These are phyloP conservation scores for Synanthedon tipuliformis DNA, from an alignment of 2,888 invertebrate genomes.

Conservation along the genomic window DNA sequence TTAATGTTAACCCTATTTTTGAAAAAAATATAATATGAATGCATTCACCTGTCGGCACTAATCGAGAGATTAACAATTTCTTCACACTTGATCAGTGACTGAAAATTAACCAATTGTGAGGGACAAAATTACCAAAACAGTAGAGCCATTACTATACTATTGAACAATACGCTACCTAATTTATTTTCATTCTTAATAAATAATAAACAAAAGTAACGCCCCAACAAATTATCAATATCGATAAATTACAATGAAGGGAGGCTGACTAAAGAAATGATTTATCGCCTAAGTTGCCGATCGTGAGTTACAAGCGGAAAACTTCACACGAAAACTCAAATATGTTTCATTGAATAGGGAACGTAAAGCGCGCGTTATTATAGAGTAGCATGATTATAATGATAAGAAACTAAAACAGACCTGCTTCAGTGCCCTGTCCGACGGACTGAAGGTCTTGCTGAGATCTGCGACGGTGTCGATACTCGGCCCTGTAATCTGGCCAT, in stretches of 20 bases:
- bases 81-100: too few relatives aligned
- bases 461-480: conserved; percentile 56
- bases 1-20: too few relatives aligned
- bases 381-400: background rate
- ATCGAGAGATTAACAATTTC: too few relatives aligned
- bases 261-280: background rate
- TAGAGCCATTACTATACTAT: too few relatives aligned
- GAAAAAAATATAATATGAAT: too few relatives aligned
- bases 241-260: background rate
- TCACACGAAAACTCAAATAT: background rate
- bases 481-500: conserved; percentile 55
- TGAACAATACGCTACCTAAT: too few relatives aligned
- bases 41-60: too few relatives aligned
- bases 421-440: conserved; percentile 50
- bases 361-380: background rate
- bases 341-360: background rate
- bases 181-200: too few relatives aligned
- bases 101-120: too few relatives aligned
- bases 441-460: conserved; percentile 64
- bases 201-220: too few relatives aligned
- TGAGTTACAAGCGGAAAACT: background rate
- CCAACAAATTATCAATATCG: background rate
- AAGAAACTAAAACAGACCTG: conserved; percentile 35
- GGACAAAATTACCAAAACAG: too few relatives aligned
- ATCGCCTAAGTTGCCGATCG: background rate